phyloP scores from a whole-genome alignment of 2,113 vertebrate genomes.

The Entelurus aequoreus region DNA sequence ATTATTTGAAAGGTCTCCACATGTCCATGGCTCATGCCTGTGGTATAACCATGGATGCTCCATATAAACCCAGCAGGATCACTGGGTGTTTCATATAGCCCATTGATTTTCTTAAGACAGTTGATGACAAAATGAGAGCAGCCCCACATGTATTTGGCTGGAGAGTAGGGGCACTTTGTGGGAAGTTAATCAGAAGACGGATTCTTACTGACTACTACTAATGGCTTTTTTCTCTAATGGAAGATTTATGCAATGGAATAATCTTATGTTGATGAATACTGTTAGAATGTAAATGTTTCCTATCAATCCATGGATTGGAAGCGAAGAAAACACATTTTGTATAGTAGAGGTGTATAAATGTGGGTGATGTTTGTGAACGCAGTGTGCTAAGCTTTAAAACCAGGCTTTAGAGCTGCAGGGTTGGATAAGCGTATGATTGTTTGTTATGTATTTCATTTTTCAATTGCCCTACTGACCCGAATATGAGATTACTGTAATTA shows the following conservation, averaged over 20 bases:
- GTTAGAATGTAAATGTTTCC: too few species aligned
- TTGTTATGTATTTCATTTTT: too few species aligned
- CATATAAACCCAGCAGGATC: constrained; percentile 69
- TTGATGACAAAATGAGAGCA: constrained; percentile 75
- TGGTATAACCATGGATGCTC: constrained; percentile 77
- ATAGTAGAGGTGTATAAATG: constrained; percentile 22
- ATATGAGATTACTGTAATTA: too few species aligned
- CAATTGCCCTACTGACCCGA: too few species aligned
- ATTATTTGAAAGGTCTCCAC: constrained; percentile 70
- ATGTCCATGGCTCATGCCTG: constrained; percentile 76
- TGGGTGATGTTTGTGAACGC: too few species aligned
- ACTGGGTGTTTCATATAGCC: constrained; percentile 66
- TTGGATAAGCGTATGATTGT: too few species aligned
- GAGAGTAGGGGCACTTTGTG: constrained; percentile 66
- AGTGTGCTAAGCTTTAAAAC: too few species aligned
- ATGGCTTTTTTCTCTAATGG: too few species aligned
- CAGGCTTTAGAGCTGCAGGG: too few species aligned
- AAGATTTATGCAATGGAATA: too few species aligned
- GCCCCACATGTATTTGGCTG: constrained; percentile 73
- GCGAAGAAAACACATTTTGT: constrained; percentile 7
- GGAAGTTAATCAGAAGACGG: constrained; percentile 62
- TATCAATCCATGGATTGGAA: background rate
- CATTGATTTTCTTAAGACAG: constrained; percentile 70
- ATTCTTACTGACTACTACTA: too few species aligned
- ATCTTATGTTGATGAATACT: too few species aligned